Evolutionary conservation across 2,113 vertebrate genomes (phyloP).

Genomic region (Natator depressus): DNA sequence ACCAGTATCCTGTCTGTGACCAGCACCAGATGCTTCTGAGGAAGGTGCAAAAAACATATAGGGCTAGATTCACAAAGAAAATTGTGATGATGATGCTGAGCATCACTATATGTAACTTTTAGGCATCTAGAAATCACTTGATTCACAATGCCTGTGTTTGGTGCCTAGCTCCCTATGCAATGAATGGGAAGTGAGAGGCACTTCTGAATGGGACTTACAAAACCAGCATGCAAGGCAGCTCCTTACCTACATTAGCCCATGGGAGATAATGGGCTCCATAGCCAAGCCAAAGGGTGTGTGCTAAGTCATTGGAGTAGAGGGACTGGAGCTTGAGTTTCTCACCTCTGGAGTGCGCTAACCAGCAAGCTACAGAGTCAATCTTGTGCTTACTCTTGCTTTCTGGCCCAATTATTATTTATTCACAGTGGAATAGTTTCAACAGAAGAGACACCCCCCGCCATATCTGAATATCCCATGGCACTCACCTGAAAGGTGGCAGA

Average conservation of each 20-base stretch:
- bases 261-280: too few relatives aligned
- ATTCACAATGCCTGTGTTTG: background rate
- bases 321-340: background rate
- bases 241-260: background rate
- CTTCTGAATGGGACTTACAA: background rate
- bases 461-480: background rate
- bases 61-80: background rate
- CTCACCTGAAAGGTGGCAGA: background rate
- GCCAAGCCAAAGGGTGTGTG: background rate
- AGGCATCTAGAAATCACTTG: background rate
- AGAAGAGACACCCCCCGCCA: background rate
- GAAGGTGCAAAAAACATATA: too few relatives aligned
- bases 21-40: background rate
- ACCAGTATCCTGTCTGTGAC: background rate
- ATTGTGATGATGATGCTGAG: background rate
- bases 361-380: background rate
- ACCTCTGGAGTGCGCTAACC: background rate
- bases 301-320: background rate
- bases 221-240: background rate
- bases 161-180: background rate
- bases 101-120: background rate
- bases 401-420: background rate
- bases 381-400: background rate
- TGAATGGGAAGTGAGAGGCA: background rate
- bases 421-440: background rate